Conservation (phyloP, 2,888 invertebrate species). For the Keiferia lycopersicella region DNA sequence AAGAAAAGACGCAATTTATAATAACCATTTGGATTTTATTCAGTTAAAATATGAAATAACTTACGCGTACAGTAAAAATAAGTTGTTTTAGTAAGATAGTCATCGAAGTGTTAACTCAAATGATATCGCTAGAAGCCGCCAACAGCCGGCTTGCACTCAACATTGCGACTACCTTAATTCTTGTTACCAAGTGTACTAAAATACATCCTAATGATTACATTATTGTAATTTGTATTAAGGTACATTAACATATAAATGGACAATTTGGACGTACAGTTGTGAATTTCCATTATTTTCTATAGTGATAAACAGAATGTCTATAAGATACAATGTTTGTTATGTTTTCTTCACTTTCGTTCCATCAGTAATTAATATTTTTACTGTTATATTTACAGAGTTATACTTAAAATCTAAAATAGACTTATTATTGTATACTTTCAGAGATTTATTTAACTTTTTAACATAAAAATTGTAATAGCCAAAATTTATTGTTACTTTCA, state of each 20-base stretch:
- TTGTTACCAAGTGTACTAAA: constrained; percentile 68
- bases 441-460: constrained; percentile 28
- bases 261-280: constrained; percentile 82
- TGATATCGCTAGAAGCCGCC: constrained; percentile 59
- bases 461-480: constrained; percentile 17
- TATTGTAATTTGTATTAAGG: constrained; percentile 79
- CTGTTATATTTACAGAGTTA: constrained; percentile 58
- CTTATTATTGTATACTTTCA: constrained; percentile 40
- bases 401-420: constrained; percentile 42
- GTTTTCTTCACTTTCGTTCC: constrained; percentile 74
- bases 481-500: constrained; percentile 17
- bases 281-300: constrained; percentile 65
- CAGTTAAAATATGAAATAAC: constrained; percentile 82
- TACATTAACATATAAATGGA: constrained; percentile 81
- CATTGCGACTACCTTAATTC: constrained; percentile 59
- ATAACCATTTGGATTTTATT: constrained; percentile 81
- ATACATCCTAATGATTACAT: constrained; percentile 77
- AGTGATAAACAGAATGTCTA: constrained; percentile 62
- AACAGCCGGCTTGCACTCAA: constrained; percentile 46
- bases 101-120: constrained; percentile 65
- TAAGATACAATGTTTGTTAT: constrained; percentile 49
- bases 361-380: constrained; percentile 32
- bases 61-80: constrained; percentile 81
- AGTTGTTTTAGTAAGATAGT: constrained; percentile 75
- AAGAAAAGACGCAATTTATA: constrained; percentile 47